Evolutionary conservation across 2,797 vertebrate species (phyloP).

Genomic region (Limosa lapponica): DNA sequence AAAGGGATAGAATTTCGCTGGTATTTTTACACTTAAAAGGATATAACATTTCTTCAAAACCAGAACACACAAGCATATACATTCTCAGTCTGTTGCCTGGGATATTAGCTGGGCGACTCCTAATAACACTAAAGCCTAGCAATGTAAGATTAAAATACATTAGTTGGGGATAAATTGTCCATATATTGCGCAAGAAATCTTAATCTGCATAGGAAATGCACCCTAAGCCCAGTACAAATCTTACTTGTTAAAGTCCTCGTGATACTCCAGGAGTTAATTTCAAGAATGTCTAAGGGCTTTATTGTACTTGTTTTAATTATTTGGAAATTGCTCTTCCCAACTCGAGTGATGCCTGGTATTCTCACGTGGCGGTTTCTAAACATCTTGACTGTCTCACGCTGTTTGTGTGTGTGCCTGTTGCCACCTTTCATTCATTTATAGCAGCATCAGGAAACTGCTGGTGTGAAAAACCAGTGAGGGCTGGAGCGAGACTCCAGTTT

Average conservation of each 20-base stretch:
- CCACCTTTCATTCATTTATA: neutral
- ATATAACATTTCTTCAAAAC: conserved; percentile 9
- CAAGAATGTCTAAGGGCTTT: neutral
- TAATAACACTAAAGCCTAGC: neutral
- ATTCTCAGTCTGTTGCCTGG: neutral
- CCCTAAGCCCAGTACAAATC: neutral
- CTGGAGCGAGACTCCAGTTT: neutral
- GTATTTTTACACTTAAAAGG: conserved; percentile 37
- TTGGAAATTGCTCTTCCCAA: neutral
- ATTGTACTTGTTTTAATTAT: neutral
- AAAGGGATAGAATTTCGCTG: conserved; percentile 30
- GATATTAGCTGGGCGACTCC: neutral
- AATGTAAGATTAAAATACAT: neutral
- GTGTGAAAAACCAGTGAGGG: neutral
- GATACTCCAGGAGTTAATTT: neutral
- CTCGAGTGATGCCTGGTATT: neutral
- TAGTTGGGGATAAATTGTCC: neutral
- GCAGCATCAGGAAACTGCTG: neutral
- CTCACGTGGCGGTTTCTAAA: conserved; percentile 4
- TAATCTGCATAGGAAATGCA: neutral
- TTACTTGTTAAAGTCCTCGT: neutral
- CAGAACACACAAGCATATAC: neutral
- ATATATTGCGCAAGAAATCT: neutral
- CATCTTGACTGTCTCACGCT: neutral
- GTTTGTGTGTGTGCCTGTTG: neutral